Evolutionary conservation across 1,140 invertebrate species (phyloP).

Genomic region (Latrodectus geometricus): DNA sequence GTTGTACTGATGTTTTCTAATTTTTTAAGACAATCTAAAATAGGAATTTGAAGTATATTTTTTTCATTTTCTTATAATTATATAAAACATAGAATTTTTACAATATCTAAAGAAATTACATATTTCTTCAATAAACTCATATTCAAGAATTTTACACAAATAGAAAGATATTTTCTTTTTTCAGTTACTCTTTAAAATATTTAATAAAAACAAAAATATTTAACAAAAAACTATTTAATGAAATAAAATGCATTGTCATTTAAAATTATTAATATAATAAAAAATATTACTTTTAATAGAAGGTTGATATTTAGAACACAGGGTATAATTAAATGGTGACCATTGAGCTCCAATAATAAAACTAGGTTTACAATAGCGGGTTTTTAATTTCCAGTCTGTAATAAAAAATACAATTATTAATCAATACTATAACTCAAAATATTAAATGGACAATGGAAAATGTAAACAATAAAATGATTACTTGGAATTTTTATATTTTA

Average conservation of each 20-base stretch:
- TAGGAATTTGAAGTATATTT: no score
- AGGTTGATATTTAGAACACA: slow-evolving; percentile 19
- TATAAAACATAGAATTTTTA: no score
- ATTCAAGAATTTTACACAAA: no score
- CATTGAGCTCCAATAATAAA: slow-evolving; percentile 4
- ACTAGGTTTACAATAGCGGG: slow-evolving; percentile 11
- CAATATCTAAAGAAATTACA: no score
- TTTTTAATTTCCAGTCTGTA: slow-evolving; percentile 17
- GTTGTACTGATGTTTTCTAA: no score
- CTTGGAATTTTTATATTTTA: not conserved
- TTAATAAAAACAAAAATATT: not conserved
- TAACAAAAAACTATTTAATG: not conserved
- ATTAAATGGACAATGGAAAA: not conserved
- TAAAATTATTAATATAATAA: not conserved
- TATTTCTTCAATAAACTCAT: no score
- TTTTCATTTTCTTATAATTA: no score
- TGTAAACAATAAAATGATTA: no score
- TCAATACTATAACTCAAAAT: not conserved
- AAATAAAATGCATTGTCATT: not conserved
- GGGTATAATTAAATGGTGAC: slow-evolving; percentile 29
- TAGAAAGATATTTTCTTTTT: no score
- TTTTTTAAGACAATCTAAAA: no score
- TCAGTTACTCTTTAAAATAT: not conserved
- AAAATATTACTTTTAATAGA: not conserved
- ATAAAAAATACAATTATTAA: slow-evolving; percentile 2